Evolutionary conservation across 2,888 invertebrate genomes (phyloP).

Genomic region (Orthosia incerta): DNA sequence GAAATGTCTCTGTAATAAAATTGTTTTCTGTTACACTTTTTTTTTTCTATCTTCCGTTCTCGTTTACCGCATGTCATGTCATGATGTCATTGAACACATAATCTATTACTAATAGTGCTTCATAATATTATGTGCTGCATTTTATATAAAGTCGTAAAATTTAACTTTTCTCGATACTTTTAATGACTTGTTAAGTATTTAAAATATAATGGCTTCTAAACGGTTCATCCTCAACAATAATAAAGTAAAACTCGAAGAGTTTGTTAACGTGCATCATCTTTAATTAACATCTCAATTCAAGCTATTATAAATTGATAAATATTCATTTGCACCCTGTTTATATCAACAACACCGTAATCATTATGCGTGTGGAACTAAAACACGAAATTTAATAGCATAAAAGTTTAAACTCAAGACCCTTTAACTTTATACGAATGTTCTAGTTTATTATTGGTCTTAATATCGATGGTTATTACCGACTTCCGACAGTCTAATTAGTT

Average conservation of each 20-base stretch:
- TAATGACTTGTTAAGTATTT: neutral
- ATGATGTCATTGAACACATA: constrained; percentile 77
- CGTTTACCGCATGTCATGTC: constrained; percentile 75
- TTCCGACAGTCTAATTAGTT: constrained; percentile 60
- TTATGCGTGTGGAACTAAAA: constrained; percentile 70
- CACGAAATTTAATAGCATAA: constrained; percentile 29
- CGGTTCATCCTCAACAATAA: neutral
- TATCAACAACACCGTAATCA: constrained; percentile 78
- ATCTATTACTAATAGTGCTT: constrained; percentile 70
- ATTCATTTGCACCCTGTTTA: constrained; percentile 78
- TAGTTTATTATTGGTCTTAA: constrained; percentile 40
- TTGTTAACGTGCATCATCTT: constrained; percentile 79
- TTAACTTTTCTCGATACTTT: constrained; percentile 13
- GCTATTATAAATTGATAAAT: constrained; percentile 76
- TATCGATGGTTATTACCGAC: constrained; percentile 37
- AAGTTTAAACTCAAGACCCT: constrained; percentile 19
- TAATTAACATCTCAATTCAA: constrained; percentile 85
- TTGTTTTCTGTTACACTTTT: constrained; percentile 80
- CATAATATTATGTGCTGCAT: constrained; percentile 34
- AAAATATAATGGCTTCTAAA: neutral
- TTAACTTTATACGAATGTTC: constrained; percentile 24
- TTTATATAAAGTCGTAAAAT: constrained; percentile 32
- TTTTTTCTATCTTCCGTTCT: constrained; percentile 83
- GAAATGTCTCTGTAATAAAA: constrained; percentile 85
- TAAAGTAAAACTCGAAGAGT: constrained; percentile 59